A percentile compares a stretch with the other conserved stretches of the same genome.
These are phyloP conservation scores for Octonoba sinensis DNA, from an alignment of 2,888 invertebrate genomes.

Conservation along the genomic window DNA sequence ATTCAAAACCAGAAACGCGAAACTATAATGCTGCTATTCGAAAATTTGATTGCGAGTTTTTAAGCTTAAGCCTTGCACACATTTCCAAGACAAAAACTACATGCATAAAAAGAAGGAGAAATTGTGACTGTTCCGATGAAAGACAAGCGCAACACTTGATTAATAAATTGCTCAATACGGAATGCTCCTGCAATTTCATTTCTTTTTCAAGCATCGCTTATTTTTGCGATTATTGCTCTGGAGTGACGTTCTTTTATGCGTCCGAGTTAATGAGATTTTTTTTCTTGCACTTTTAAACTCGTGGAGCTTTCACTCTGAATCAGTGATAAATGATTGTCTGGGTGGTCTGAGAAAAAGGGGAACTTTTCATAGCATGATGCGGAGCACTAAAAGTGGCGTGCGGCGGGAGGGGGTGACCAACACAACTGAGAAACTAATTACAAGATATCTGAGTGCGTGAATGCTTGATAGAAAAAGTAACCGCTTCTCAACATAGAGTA, in stretches of 20 bases:
- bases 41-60: too few relatives aligned
- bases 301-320: slow-evolving; percentile 17
- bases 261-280: slow-evolving; percentile 55
- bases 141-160: slow-evolving; percentile 54
- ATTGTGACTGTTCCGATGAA: slow-evolving; percentile 31
- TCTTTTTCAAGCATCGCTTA: slow-evolving; percentile 35
- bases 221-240: slow-evolving; percentile 21
- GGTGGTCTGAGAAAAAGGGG: slow-evolving; percentile 34
- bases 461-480: neutral
- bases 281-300: neutral
- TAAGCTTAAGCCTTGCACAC: neutral
- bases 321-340: slow-evolving; percentile 58
- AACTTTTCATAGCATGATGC: neutral
- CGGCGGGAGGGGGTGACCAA: slow-evolving; percentile 6
- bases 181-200: slow-evolving; percentile 36
- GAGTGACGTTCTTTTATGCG: slow-evolving; percentile 40
- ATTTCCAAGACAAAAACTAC: slow-evolving; percentile 23
- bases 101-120: slow-evolving; percentile 11
- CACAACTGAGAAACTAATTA: slow-evolving; percentile 60
- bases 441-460: slow-evolving; percentile 42
- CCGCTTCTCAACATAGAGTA: neutral
- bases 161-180: slow-evolving; percentile 59
- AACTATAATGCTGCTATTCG: too few relatives aligned
- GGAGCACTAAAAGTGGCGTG: neutral
- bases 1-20: too few relatives aligned